Evolutionary conservation across 1,140 invertebrate species (phyloP).

Genomic region (Dendroctonus ponderosae): DNA sequence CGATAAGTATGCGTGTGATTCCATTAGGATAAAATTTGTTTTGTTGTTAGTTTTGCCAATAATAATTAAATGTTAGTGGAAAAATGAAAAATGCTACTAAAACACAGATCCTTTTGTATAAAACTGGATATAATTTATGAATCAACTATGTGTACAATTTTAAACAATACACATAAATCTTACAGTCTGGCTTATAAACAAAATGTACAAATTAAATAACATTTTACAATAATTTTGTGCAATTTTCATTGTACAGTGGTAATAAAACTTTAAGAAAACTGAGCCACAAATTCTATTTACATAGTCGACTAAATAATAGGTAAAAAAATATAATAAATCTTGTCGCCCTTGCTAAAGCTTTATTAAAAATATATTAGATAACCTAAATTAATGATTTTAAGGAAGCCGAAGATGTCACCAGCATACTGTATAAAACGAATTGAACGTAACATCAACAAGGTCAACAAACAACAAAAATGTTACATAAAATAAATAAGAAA

Average conservation of each 20-base stretch:
- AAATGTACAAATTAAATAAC: slow-evolving; percentile 46
- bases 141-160: slow-evolving; percentile 48
- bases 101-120: slow-evolving; percentile 38
- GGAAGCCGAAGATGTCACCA: slow-evolving; percentile 3
- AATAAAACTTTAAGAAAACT: slow-evolving; percentile 34
- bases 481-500: slow-evolving; percentile 36
- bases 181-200: slow-evolving; percentile 46
- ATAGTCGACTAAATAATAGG: slow-evolving; percentile 29
- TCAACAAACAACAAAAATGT: slow-evolving; percentile 35
- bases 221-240: slow-evolving; percentile 41
- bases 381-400: slow-evolving; percentile 23
- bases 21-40: no score
- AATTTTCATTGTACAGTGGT: slow-evolving; percentile 39
- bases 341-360: slow-evolving; percentile 28
- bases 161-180: slow-evolving; percentile 46
- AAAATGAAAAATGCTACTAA: not conserved
- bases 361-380: slow-evolving; percentile 19
- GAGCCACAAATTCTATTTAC: slow-evolving; percentile 36
- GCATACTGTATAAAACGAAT: slow-evolving; percentile 3
- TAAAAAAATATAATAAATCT: slow-evolving; percentile 33
- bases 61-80: no score
- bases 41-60: no score
- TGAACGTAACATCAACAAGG: slow-evolving; percentile 32
- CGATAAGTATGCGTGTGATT: no score
- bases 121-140: slow-evolving; percentile 49